Evolutionary conservation across 2,888 invertebrate genomes (phyloP).

Genomic region (Cabera pusaria): DNA sequence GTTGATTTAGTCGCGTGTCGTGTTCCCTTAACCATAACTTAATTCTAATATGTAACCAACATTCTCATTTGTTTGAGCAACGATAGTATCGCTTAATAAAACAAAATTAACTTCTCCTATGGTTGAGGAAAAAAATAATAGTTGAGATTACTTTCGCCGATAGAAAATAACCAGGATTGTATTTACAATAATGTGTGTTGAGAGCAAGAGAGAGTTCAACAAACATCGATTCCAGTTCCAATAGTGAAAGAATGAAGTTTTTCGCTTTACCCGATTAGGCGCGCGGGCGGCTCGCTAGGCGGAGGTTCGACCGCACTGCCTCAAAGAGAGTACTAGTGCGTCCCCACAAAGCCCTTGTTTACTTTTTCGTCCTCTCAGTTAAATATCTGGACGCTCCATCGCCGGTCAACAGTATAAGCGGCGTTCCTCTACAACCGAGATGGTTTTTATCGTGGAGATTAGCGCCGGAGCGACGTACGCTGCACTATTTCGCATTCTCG

Average conservation of each 20-base stretch:
- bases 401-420: constrained; percentile 62
- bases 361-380: constrained; percentile 58
- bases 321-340: constrained; percentile 38
- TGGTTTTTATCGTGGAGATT: constrained; percentile 63
- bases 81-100: constrained; percentile 3
- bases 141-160: constrained; percentile 13
- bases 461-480: constrained; percentile 49
- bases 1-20: constrained; percentile 6
- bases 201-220: constrained; percentile 14
- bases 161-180: constrained; percentile 18
- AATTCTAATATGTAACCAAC: too few relatives aligned
- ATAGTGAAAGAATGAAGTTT: constrained; percentile 48
- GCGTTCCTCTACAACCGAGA: constrained; percentile 42
- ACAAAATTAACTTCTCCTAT: constrained; percentile 1
- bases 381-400: constrained; percentile 64
- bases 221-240: constrained; percentile 35
- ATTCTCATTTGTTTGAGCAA: constrained; percentile 2
- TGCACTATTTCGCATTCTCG: constrained; percentile 58
- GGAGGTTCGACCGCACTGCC: constrained; percentile 39
- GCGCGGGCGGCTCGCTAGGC: constrained; percentile 35
- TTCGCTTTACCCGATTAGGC: constrained; percentile 55
- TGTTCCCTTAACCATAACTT: background rate
- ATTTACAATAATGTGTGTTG: constrained; percentile 23
- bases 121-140: constrained; percentile 5
- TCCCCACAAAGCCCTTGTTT: constrained; percentile 56